Percentiles rank a stretch among this genome's conserved stretches.
Evolutionary conservation across 2,888 invertebrate genomes (phyloP).

Genomic region (Sinelater perroti): DNA sequence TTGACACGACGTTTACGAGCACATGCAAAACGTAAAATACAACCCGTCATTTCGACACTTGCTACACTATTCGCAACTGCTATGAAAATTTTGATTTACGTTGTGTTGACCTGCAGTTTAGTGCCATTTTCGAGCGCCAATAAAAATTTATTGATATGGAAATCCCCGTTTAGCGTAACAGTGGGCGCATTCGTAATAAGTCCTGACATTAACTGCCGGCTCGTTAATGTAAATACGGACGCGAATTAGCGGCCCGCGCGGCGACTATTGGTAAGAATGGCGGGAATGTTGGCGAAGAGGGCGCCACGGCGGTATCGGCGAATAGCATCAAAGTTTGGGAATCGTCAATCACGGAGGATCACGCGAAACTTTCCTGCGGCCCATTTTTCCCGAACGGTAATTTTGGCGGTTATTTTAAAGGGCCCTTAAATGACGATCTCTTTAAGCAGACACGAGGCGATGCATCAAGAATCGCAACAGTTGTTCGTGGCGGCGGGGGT

Average conservation of each 20-base stretch:
- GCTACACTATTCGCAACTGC: constrained; percentile 22
- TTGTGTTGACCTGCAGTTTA: constrained; percentile 33
- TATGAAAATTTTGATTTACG: constrained; percentile 32
- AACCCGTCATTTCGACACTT: constrained; percentile 20
- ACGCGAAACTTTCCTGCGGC: constrained; percentile 11
- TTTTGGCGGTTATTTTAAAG: constrained; percentile 26
- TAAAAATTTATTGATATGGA: constrained; percentile 26
- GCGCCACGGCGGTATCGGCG: neutral
- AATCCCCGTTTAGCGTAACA: constrained; percentile 10
- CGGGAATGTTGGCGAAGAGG: neutral
- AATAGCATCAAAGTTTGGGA: constrained; percentile 5
- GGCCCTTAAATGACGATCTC: constrained; percentile 26
- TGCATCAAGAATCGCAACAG: constrained; percentile 42
- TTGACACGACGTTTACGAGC: constrained; percentile 29
- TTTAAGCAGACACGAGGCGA: constrained; percentile 35
- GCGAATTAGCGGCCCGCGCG: neutral
- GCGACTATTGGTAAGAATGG: too few species aligned
- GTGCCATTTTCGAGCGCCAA: constrained; percentile 16
- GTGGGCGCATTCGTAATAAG: constrained; percentile 6
- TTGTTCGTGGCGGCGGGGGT: constrained; percentile 40
- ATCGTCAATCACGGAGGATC: constrained; percentile 8
- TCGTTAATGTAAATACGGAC: constrained; percentile 1
- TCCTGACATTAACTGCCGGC: constrained; percentile 9
- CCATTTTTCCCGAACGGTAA: constrained; percentile 27
- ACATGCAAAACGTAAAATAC: constrained; percentile 30